Conservation (phyloP, 1,140 invertebrate genomes). For the Berghia stephanieae region DNA sequence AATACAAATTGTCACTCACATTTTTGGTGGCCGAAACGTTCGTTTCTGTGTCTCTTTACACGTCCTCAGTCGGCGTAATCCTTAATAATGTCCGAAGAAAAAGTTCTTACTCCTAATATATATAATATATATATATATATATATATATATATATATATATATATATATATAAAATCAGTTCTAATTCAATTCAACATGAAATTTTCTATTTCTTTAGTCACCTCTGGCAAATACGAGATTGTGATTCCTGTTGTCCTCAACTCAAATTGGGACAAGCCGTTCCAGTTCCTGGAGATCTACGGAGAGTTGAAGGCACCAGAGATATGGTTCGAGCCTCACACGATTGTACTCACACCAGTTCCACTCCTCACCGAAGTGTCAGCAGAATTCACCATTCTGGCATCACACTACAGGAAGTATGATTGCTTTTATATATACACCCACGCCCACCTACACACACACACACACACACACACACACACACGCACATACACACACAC, state of each 20-base stretch:
- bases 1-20: no score
- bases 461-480: no score
- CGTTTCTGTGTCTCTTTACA: no score
- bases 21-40: no score
- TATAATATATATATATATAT: no score
- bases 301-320: slow-evolving; percentile 58
- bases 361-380: slow-evolving; percentile 59
- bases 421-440: slow-evolving; percentile 31
- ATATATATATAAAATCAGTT: no score
- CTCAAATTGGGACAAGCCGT: slow-evolving; percentile 57
- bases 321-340: slow-evolving; percentile 64
- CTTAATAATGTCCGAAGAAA: no score
- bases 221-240: slow-evolving; percentile 54
- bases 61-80: no score
- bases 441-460: background rate
- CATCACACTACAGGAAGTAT: slow-evolving; percentile 61
- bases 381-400: slow-evolving; percentile 58
- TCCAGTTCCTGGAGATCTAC: slow-evolving; percentile 57
- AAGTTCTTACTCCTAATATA: no score
- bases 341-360: slow-evolving; percentile 61
- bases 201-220: slow-evolving; percentile 31
- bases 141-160: no score
- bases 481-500: no score
- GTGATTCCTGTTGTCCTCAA: slow-evolving; percentile 61
- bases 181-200: background rate